Base-by-base conservation (phyloP, 2,888 invertebrate genomes). In the Calliphora vomitoria region DNA sequence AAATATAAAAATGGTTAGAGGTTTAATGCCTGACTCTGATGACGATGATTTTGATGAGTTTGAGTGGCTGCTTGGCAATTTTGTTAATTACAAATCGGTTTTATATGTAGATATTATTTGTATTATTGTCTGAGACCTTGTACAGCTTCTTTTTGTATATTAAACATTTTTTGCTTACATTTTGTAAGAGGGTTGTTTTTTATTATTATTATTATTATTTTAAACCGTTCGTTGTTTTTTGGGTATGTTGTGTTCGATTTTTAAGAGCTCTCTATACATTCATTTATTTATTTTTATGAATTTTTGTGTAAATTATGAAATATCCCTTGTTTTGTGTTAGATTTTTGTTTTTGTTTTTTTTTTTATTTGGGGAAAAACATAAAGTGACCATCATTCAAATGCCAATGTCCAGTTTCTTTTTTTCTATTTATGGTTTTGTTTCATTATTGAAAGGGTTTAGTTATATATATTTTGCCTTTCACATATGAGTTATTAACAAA, bases 51-150 rank as follows among this genome's bases (percentile, higher is more conserved):
- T 66, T 76, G 85, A 88, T 85, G 87, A 82, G 89, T 89, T 89
- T 89, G 89, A 89, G 89, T 90, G 91, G 91, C 92, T 92, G 93
- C 93, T 91, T 93, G 93, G 93, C 93, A 93, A 93, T 93, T 93
- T 93, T 93, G 93, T 93, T 93, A 93, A 93, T 93, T 93, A 93
- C 93, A 93, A 93, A 92, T 91, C 91, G 91, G 88, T 90, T 90
- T 89, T 88, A 86, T 88, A 88, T 89, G 85, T 72, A 88, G 82
- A 89, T 85, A 82, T 88, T 85, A 80, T 88, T 87, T 81, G 82
- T 82, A 71, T 82, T 78, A 81, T 79, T 82, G 83, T 82, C 86
- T 86, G 82, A 87, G 79, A 80, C 85, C 86, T 82, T 85, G 82
- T 80, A 80, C 75, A 86, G 87, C 87, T 86, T 86, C 87, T 88